Evolutionary conservation across 2,113 vertebrate genomes (phyloP).

Genomic region (Gallinago jamesoni): DNA sequence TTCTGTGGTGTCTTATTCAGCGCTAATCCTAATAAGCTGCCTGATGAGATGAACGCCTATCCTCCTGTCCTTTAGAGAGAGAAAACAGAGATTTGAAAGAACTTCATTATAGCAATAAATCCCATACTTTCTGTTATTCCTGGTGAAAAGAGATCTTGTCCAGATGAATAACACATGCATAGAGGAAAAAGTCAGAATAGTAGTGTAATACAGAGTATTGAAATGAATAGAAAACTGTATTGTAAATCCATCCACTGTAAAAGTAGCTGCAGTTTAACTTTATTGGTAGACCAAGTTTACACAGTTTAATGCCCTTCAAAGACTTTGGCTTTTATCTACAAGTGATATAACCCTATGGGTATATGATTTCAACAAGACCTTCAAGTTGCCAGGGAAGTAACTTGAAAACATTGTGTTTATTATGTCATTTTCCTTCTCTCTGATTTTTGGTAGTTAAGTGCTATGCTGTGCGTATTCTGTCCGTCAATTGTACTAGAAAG

Average conservation of each 20-base stretch:
- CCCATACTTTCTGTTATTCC: conserved; percentile 70
- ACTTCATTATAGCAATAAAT: conserved; percentile 80
- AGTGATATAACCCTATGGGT: not conserved
- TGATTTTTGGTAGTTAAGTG: not conserved
- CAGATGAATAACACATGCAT: conserved; percentile 51
- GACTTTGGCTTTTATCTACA: not conserved
- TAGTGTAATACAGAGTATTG: not conserved
- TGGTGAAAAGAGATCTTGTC: conserved; percentile 70
- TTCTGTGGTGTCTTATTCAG: conserved; percentile 82
- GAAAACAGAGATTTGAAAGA: conserved; percentile 76
- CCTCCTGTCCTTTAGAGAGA: conserved; percentile 75
- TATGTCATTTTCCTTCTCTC: not conserved
- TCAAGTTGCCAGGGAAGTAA: not conserved
- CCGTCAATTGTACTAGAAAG: not conserved
- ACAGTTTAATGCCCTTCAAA: not conserved
- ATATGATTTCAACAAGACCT: not conserved
- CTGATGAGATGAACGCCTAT: conserved; percentile 77
- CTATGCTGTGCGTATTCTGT: not conserved
- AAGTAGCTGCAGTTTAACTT: conserved; percentile 39
- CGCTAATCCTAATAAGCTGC: conserved; percentile 84
- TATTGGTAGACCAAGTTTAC: not conserved
- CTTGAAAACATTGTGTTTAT: not conserved
- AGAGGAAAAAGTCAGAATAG: conserved; percentile 19
- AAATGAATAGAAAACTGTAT: conserved; percentile 29
- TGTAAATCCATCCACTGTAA: not conserved